Evolutionary conservation across 2,888 invertebrate genomes (phyloP), one percentile per base, ranked within the genome.

Genomic region (Stramonita haemastoma): DNA sequence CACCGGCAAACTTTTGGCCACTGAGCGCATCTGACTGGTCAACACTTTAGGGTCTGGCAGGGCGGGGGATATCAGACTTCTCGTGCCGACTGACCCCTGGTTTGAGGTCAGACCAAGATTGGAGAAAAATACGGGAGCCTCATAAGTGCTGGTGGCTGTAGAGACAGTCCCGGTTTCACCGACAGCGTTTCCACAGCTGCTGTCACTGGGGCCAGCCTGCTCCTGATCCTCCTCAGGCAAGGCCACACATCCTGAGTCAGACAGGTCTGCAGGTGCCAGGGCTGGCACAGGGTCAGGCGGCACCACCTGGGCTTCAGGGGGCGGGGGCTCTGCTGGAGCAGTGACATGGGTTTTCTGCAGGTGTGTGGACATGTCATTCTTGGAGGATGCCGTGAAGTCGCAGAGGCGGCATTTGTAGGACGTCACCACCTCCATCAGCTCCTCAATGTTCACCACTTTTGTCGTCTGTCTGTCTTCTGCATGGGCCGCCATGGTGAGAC

Each of bases 341-440:
- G 36, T 36, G n/a, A 93, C 90, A 86, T 94, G 94, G 2, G 90
- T 91, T n/a, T 89, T 88, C 34, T 93, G 93, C 19, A 95, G 93
- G 91, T 95, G 95, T 11, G 83, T 57, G 15, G 92, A 91, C 88
- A 95, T 93, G 13, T 92, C 93, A 77, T 92, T 89, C 19, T 93
- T 90, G 2, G 91, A 84, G 19, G 91, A 90, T 57, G 96, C 96
- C 1, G 96, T 96, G 92, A 96, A 97, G 26, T 96, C 94, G 94
- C 97, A 97, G 91, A 97, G 96, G 94, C 96, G 96, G 94, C 97
- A 97, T 92, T 96, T 96, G 92, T 97, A 97, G 15, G 96, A 96
- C 13, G 97, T 96, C 6, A 97, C 96, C 79, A 97, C 96, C 93
- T 97, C 97, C 91, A 96, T 96, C 92, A 96, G 96, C 91, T 96